phyloP scores from a whole-genome alignment of 2,888 invertebrate species.

The Ramazzottius varieornatus region DNA sequence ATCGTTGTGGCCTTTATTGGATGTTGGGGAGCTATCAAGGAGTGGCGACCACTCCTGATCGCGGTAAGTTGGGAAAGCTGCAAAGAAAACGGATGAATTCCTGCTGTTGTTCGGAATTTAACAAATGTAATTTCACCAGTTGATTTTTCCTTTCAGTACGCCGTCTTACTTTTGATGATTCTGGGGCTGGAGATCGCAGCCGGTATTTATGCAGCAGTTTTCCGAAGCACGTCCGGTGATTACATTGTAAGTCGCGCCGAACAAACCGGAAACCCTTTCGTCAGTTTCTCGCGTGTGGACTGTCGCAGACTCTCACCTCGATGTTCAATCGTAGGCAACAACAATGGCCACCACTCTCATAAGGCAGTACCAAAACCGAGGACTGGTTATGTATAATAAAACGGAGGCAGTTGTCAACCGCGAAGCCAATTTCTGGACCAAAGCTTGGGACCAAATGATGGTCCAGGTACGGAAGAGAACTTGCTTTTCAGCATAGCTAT shows the following conservation, averaged over 20 bases:
- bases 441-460: background rate
- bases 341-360: background rate
- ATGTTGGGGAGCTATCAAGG: conserved; percentile 40
- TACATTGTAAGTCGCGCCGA: background rate
- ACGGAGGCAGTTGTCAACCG: background rate
- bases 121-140: conserved; percentile 5
- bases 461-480: background rate
- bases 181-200: conserved; percentile 37
- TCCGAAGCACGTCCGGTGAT: conserved; percentile 14
- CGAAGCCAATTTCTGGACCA: background rate
- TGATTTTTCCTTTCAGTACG: conserved; percentile 32
- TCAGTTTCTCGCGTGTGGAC: too few species aligned
- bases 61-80: conserved; percentile 41
- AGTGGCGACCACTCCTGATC: conserved; percentile 38
- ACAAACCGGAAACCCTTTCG: too few species aligned
- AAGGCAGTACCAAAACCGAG: background rate
- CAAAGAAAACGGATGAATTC: too few species aligned
- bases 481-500: too few species aligned
- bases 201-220: conserved; percentile 36
- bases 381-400: background rate
- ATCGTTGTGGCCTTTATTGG: conserved; percentile 44
- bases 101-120: too few species aligned
- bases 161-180: conserved; percentile 36
- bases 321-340: background rate
- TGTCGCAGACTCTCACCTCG: too few species aligned